phyloP scores from a whole-genome alignment of 2,797 vertebrate species.

The Thaleichthys pacificus region DNA sequence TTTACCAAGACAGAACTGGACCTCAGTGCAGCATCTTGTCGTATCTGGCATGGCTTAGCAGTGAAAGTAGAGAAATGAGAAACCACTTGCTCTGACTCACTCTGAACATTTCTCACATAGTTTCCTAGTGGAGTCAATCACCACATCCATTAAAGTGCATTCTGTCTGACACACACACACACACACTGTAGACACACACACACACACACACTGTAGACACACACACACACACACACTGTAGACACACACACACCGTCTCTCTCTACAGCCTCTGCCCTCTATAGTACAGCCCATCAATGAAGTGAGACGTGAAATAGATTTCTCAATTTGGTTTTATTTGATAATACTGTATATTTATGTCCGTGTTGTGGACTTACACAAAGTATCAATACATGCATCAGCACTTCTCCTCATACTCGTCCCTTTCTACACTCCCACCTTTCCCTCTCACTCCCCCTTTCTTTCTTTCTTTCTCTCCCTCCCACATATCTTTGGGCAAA shows the following conservation, averaged over 20 bases:
- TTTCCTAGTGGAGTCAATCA: conserved; percentile 71
- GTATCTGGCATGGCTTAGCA: conserved; percentile 42
- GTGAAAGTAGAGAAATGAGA: conserved; percentile 58
- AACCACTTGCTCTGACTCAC: conserved; percentile 58
- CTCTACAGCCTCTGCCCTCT: not conserved
- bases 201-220: conserved; percentile 13
- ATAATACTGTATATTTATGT: conserved; percentile 94
- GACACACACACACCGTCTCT: not conserved
- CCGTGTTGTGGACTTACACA: conserved; percentile 82
- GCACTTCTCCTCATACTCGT: conserved; percentile 75
- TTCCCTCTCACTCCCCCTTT: conserved; percentile 51
- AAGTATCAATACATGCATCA: conserved; percentile 86
- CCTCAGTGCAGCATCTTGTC: not conserved
- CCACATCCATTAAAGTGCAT: conserved; percentile 62
- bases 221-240: conserved; percentile 12
- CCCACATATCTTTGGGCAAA: conserved; percentile 68
- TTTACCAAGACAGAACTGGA: not conserved
- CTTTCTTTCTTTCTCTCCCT: conserved; percentile 51
- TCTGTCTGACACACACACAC: conserved; percentile 19
- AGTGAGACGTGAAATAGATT: conserved; percentile 18
- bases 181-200: too few relatives aligned
- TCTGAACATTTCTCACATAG: conserved; percentile 70
- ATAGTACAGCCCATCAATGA: not conserved
- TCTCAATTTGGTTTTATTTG: conserved; percentile 78
- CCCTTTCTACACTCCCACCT: conserved; percentile 28